Evolutionary conservation across 2,888 invertebrate genomes (phyloP).

Genomic region (Osmoderma eremita): DNA sequence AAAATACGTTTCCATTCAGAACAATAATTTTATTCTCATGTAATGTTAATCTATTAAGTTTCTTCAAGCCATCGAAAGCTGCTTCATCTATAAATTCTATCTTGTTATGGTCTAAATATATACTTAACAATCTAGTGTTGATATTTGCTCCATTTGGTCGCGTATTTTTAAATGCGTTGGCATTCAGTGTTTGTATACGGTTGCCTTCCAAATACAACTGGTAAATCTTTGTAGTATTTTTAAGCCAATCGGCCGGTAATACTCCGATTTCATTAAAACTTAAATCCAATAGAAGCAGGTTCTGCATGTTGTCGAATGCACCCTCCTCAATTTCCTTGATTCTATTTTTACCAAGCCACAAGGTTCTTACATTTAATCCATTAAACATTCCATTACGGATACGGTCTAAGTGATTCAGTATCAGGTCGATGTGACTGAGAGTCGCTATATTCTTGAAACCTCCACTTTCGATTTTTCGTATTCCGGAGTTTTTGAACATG

Average conservation of each 20-base stretch:
- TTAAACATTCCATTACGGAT: conserved; percentile 53
- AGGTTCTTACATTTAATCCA: conserved; percentile 49
- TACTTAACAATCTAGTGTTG: conserved; percentile 49
- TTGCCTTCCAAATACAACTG: conserved; percentile 53
- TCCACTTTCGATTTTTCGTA: conserved; percentile 9
- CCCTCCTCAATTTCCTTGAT: conserved; percentile 51
- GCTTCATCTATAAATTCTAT: conserved; percentile 52
- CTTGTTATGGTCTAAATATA: conserved; percentile 52
- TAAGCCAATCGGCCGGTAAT: conserved; percentile 53
- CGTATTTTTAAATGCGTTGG: conserved; percentile 51
- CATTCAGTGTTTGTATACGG: conserved; percentile 50
- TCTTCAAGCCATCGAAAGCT: conserved; percentile 53
- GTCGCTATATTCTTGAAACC: background rate
- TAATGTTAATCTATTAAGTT: conserved; percentile 53
- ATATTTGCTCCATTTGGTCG: conserved; percentile 47
- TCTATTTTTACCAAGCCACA: conserved; percentile 51
- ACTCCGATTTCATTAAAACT: conserved; percentile 52
- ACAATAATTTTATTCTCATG: conserved; percentile 53
- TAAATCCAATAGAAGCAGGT: conserved; percentile 51
- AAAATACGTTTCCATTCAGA: conserved; percentile 47
- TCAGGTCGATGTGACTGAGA: conserved; percentile 43
- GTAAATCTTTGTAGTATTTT: conserved; percentile 51
- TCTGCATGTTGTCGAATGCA: conserved; percentile 54
- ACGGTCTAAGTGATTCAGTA: conserved; percentile 49
- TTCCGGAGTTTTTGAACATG: background rate